Percentiles rank a stretch among this genome's conserved stretches.
Evolutionary conservation across 2,888 invertebrate species (phyloP).

Genomic region (Coenonympha arcania): DNA sequence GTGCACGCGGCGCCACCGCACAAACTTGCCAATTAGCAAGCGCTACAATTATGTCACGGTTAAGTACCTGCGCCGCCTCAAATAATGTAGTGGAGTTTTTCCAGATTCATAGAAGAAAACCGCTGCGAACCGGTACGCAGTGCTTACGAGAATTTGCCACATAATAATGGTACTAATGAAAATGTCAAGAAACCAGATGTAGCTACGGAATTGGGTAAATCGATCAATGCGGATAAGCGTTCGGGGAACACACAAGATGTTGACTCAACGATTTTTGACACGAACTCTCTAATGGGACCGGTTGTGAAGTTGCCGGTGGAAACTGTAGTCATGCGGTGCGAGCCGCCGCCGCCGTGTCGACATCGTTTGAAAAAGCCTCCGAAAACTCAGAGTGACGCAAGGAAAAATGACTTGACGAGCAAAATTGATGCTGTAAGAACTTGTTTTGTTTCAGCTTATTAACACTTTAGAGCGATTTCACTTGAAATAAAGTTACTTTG

Average conservation of each 20-base stretch:
- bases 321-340: slow-evolving; percentile 46
- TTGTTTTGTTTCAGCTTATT: background rate
- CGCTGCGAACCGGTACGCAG: slow-evolving; percentile 20
- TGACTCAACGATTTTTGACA: slow-evolving; percentile 25
- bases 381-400: slow-evolving; percentile 29
- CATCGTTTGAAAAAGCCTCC: slow-evolving; percentile 27
- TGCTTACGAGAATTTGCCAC: slow-evolving; percentile 17
- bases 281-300: slow-evolving; percentile 39
- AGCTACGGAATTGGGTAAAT: slow-evolving; percentile 4
- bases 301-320: slow-evolving; percentile 51
- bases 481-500: background rate
- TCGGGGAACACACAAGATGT: slow-evolving; percentile 15
- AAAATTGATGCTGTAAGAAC: slow-evolving; percentile 47
- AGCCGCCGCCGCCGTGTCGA: slow-evolving; percentile 8
- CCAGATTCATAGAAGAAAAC: slow-evolving; percentile 31
- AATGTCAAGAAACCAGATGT: slow-evolving; percentile 11
- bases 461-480: background rate
- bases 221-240: slow-evolving; percentile 12
- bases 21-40: slow-evolving; percentile 9
- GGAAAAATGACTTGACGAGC: slow-evolving; percentile 30
- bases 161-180: slow-evolving; percentile 14
- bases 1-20: background rate
- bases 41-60: slow-evolving; percentile 24
- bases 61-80: background rate
- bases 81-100: slow-evolving; percentile 9